Evolutionary conservation across 2,797 vertebrate genomes (phyloP), one percentile per base, ranked within the genome.

Genomic region (Centropyge bicolor): DNA sequence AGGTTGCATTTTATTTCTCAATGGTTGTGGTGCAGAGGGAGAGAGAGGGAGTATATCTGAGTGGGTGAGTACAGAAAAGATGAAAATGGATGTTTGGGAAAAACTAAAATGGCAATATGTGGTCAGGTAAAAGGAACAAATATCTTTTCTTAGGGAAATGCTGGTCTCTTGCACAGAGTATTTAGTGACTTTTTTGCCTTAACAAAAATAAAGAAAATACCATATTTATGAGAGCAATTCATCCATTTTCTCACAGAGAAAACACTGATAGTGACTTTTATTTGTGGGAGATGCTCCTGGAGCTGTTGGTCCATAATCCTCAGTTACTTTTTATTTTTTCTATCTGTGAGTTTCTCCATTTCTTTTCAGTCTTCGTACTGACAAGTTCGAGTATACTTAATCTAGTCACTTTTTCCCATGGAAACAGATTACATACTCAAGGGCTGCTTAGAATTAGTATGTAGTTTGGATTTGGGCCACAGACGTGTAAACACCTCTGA

Each of bases 21-120:
- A 5, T 61, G 52, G 74, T 57, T 81, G 89, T 76, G 82, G 81
- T 81, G 82, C 71, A 86, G 80, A 82, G 82, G 73, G 74, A 82
- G 82, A 75, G 74, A 87, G 78, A 83, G 73, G 83, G 76, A 73
- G 59, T 38, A 51, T 40, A 75, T 78, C 22, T 57, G 82, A 70
- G 64, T 52, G 56, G 60, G 54, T n/a, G 41, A 49, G 75, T 46
- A 10, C 35, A 63, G 31, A 45, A 72, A 70, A 45, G 31, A 62
- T 46, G 10, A n/a, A 31, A 31, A 31, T 31, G 27, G 27, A 31
- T 31, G 27, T 2, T 31, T 45, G n/a, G 11, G 48, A 38, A 49
- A 46, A 36, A 56, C 11, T 54, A 31, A 68, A 62, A 75, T 31
- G 52, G 24, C 36, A 80, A 66, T 19, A 60, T 81, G 60, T 57